These are phyloP conservation scores for Rhinogobio ventralis DNA, from an alignment of 2,797 vertebrate species.

Conservation along the genomic window DNA sequence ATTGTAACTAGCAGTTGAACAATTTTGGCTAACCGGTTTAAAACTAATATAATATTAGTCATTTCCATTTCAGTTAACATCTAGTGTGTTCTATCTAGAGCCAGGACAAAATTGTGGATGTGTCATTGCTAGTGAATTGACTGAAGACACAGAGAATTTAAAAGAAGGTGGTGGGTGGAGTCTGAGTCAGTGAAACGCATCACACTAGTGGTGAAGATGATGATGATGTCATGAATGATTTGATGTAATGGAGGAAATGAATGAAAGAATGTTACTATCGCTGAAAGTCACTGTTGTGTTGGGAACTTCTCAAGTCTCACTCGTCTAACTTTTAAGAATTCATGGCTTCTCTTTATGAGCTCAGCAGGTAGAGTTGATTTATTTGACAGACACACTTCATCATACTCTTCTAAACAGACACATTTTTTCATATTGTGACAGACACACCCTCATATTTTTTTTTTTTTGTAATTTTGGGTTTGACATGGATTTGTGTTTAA, in stretches of 20 bases:
- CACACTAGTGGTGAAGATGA: slow-evolving; percentile 28
- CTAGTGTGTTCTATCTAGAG: not conserved
- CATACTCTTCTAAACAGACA: not conserved
- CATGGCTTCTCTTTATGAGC: slow-evolving; percentile 48
- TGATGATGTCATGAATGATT: slow-evolving; percentile 43
- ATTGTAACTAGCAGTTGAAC: not conserved
- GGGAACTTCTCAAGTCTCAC: not conserved
- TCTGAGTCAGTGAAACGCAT: slow-evolving; percentile 26
- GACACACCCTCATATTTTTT: not conserved
- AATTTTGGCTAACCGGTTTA: not conserved
- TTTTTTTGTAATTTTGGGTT: not conserved
- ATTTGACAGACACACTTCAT: not conserved
- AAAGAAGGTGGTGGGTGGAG: slow-evolving; percentile 24
- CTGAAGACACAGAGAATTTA: not conserved
- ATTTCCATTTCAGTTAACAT: not conserved
- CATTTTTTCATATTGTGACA: not conserved
- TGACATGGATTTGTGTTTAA: not conserved
- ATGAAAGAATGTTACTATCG: not conserved
- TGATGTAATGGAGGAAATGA: slow-evolving; percentile 28
- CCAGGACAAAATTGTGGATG: not conserved
- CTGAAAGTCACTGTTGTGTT: not conserved
- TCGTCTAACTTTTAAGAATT: not conserved
- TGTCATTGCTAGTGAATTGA: not conserved
- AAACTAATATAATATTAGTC: not conserved
- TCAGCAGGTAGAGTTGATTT: slow-evolving; percentile 57